Percentiles rank a stretch among this genome's conserved stretches.
Evolutionary conservation across 1,140 invertebrate species (phyloP).

Genomic region (Anoplolepis gracilipes): DNA sequence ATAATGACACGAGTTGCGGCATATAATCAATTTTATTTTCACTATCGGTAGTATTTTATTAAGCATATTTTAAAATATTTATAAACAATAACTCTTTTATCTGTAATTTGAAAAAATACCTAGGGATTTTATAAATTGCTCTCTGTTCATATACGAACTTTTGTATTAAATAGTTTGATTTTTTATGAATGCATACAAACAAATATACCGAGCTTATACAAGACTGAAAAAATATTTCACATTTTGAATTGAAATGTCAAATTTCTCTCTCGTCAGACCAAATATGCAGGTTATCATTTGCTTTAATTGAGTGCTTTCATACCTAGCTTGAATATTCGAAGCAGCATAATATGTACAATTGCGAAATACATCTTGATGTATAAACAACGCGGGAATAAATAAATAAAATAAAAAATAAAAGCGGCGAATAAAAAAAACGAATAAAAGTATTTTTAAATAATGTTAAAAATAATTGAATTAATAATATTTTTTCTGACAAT

Average conservation of each 20-base stretch:
- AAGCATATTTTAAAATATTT: background rate
- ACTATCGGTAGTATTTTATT: no score
- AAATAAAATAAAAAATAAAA: no score
- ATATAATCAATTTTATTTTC: background rate
- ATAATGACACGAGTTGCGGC: background rate
- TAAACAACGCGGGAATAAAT: no score
- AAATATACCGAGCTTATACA: background rate
- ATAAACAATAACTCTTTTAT: background rate
- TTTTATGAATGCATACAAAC: background rate
- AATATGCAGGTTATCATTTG: conserved; percentile 20
- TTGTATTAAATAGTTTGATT: background rate
- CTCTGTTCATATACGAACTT: no score
- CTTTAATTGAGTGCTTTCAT: background rate
- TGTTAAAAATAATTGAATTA: no score
- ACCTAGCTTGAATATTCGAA: background rate
- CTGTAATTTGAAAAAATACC: background rate
- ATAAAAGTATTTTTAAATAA: no score
- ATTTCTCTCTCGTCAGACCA: background rate
- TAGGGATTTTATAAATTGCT: background rate
- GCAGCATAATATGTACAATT: background rate
- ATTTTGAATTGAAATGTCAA: background rate
- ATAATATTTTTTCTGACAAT: no score
- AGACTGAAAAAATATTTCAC: background rate
- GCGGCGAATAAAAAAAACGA: no score
- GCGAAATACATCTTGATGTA: no score